Conservation (phyloP, 2,888 invertebrate species). For the Ceraclea dissimilis region DNA sequence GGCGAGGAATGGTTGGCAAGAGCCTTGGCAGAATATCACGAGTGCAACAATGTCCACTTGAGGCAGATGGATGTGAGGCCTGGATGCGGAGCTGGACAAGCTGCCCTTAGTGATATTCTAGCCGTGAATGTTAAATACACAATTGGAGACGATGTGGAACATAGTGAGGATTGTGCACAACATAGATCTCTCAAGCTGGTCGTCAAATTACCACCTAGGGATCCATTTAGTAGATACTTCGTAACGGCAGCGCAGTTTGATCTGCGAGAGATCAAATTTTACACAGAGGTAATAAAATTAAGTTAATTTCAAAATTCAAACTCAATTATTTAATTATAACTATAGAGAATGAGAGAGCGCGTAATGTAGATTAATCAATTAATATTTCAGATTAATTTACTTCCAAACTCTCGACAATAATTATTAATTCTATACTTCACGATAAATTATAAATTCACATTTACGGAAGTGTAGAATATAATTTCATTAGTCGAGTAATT, state of each 20-base stretch:
- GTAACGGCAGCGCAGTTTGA: slow-evolving; percentile 79
- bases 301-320: too few relatives aligned
- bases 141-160: slow-evolving; percentile 28
- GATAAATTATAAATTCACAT: too few relatives aligned
- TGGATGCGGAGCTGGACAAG: slow-evolving; percentile 59
- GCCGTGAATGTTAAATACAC: slow-evolving; percentile 59
- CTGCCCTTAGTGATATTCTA: slow-evolving; percentile 68
- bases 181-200: slow-evolving; percentile 38
- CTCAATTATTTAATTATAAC: too few relatives aligned
- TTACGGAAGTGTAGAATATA: too few relatives aligned
- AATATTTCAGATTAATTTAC: too few relatives aligned
- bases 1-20: slow-evolving; percentile 43
- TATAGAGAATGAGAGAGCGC: too few relatives aligned
- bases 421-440: too few relatives aligned
- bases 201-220: slow-evolving; percentile 69
- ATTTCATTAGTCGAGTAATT: too few relatives aligned
- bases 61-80: slow-evolving; percentile 33
- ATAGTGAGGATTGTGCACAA: slow-evolving; percentile 32
- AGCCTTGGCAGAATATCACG: slow-evolving; percentile 39
- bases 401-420: too few relatives aligned
- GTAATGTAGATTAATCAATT: too few relatives aligned
- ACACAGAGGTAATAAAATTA: slow-evolving; percentile 54
- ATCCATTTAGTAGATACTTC: slow-evolving; percentile 71
- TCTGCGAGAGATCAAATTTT: slow-evolving; percentile 73
- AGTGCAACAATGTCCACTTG: slow-evolving; percentile 30